phyloP scores from a whole-genome alignment of 2,888 invertebrate species.

The Cordilura impudica region DNA sequence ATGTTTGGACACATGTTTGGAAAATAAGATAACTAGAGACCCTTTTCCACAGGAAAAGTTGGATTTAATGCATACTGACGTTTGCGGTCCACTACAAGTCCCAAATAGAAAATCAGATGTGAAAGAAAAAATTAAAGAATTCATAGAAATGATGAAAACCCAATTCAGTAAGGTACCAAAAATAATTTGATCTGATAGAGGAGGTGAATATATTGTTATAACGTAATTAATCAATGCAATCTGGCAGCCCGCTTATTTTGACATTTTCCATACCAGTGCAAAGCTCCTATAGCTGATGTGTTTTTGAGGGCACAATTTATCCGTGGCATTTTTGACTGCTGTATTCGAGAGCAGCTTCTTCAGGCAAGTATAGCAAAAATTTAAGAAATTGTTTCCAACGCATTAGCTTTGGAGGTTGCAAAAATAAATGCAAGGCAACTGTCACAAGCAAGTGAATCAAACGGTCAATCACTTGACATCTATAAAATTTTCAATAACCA shows the following conservation, averaged over 20 bases:
- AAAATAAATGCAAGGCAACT: conserved; percentile 9
- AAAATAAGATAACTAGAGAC: conserved; percentile 15
- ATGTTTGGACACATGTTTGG: not conserved
- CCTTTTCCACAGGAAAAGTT: conserved; percentile 12
- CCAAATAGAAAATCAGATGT: not conserved
- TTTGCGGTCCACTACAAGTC: conserved; percentile 10
- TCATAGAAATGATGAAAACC: not conserved
- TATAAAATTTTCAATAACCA: no score
- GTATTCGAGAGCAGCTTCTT: conserved; percentile 30
- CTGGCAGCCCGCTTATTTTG: no score
- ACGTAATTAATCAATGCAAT: no score
- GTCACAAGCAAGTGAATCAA: not conserved
- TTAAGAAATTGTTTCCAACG: conserved; percentile 3
- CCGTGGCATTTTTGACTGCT: conserved; percentile 19
- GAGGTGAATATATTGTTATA: conserved; percentile 53
- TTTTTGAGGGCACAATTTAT: conserved; percentile 48
- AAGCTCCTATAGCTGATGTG: conserved; percentile 14
- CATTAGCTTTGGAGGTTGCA: conserved; percentile 1
- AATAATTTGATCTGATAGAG: conserved; percentile 64
- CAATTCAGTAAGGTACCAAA: conserved; percentile 23
- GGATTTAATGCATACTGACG: conserved; percentile 26
- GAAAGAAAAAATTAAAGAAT: not conserved
- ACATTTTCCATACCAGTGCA: conserved; percentile 20
- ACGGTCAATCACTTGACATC: not conserved
- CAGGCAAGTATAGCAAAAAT: not conserved